Conservation (phyloP, 37 sponge, comb jelly and placozoan genomes). For the Theonella swinhoei region DNA sequence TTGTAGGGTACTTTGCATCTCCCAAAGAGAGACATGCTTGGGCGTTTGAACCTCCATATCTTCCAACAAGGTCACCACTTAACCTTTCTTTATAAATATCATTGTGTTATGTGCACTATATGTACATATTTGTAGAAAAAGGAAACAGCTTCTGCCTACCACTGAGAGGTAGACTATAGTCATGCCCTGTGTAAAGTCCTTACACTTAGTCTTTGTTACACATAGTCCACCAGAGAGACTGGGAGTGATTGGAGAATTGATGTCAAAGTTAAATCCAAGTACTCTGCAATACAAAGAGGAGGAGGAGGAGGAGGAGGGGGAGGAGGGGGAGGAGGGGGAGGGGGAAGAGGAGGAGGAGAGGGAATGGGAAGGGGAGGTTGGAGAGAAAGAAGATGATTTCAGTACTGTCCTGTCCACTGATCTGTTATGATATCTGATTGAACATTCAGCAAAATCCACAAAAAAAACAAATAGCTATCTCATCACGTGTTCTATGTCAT, state of each 20-base stretch:
- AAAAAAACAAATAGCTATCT: no score
- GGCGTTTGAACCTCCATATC: constrained; percentile 37
- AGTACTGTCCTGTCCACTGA: background rate
- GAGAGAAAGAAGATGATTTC: constrained; percentile 4
- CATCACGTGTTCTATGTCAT: no score
- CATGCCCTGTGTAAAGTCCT: background rate
- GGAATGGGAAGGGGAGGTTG: background rate
- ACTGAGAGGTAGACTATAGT: background rate
- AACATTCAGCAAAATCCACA: no score
- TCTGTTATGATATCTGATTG: background rate
- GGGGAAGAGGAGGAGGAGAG: background rate
- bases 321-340: background rate
- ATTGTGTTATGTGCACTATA: background rate
- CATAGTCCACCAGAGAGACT: constrained; percentile 1
- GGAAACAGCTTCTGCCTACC: background rate
- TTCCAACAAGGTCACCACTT: constrained; percentile 10
- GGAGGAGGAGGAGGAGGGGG: background rate
- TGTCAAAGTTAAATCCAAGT: constrained; percentile 33
- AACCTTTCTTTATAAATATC: background rate
- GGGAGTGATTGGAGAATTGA: constrained; percentile 15
- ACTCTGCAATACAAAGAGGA: constrained; percentile 29
- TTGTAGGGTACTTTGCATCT: constrained; percentile 12
- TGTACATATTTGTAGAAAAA: no score
- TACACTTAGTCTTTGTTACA: background rate
- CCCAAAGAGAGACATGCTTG: constrained; percentile 20